Percentiles rank a stretch among this genome's conserved stretches.
Evolutionary conservation across 2,888 invertebrate species (phyloP).

Genomic region (Leptarthrus brevirostris): DNA sequence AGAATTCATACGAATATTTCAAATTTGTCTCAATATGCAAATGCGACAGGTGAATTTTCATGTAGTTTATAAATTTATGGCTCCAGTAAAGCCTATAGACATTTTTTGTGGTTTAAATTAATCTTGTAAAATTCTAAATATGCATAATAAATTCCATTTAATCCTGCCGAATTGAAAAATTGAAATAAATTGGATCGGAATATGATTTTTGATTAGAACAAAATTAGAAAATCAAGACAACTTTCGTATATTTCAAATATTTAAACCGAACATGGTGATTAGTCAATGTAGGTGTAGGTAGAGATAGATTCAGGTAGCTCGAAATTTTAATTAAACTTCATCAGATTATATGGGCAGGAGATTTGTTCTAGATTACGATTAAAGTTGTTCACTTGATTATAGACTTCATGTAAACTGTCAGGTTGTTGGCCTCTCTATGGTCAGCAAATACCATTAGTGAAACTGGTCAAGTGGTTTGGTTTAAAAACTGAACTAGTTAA

Average conservation of each 20-base stretch:
- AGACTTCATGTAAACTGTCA: constrained; percentile 2
- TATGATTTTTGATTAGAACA: constrained; percentile 10
- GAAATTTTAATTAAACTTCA: constrained; percentile 36
- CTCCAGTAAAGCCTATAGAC: not conserved
- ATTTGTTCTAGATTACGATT: constrained; percentile 40
- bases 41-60: constrained; percentile 34
- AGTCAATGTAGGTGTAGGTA: constrained; percentile 28
- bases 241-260: not conserved
- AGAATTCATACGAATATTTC: not conserved
- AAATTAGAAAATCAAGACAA: not conserved
- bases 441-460: constrained; percentile 6
- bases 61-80: constrained; percentile 11
- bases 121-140: not conserved
- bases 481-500: constrained; percentile 1
- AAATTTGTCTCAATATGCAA: constrained; percentile 38
- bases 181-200: not conserved
- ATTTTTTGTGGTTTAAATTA: not conserved
- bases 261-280: constrained; percentile 16
- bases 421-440: constrained; percentile 35
- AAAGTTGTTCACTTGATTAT: constrained; percentile 37
- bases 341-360: constrained; percentile 37
- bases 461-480: constrained; percentile 25
- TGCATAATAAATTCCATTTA: constrained; percentile 1
- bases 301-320: constrained; percentile 10
- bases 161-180: constrained; percentile 5